These are phyloP conservation scores for Microcaecilia unicolor DNA, from an alignment of 2,797 vertebrate species.

Conservation along the genomic window DNA sequence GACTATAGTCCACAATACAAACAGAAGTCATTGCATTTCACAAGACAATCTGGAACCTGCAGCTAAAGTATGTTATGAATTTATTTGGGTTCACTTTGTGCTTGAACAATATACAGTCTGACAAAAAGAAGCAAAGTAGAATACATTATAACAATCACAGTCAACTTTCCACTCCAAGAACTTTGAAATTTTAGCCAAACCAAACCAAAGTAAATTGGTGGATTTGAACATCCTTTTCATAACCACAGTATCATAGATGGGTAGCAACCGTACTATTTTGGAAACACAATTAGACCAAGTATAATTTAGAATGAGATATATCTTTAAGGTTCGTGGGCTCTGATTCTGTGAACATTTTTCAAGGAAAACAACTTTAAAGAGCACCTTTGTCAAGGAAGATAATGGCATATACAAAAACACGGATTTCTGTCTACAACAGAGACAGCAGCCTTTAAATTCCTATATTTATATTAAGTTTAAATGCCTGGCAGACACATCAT, in stretches of 20 bases:
- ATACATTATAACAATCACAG: constrained; percentile 72
- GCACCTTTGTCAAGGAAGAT: constrained; percentile 29
- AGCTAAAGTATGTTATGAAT: constrained; percentile 30
- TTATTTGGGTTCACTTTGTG: constrained; percentile 49
- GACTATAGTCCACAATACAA: no score
- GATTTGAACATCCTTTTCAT: constrained; percentile 76
- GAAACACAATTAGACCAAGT: constrained; percentile 63
- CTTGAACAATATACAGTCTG: constrained; percentile 58
- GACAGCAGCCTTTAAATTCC: no score
- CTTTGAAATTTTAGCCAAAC: constrained; percentile 76
- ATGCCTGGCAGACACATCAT: no score
- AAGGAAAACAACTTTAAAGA: constrained; percentile 44
- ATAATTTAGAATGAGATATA: constrained; percentile 41
- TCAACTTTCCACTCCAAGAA: constrained; percentile 73
- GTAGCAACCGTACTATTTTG: constrained; percentile 76
- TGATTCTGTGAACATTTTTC: constrained; percentile 29
- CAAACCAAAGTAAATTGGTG: constrained; percentile 77
- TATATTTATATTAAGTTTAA: no score
- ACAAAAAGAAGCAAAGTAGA: constrained; percentile 65
- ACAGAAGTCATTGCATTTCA: no score
- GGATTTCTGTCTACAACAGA: no score
- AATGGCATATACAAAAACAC: no score
- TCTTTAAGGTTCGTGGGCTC: constrained; percentile 34
- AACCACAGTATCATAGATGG: constrained; percentile 76
- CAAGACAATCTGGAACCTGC: constrained; percentile 27